Evolutionary conservation across 2,113 vertebrate species (phyloP).

Genomic region (Lanius ludovicianus): DNA sequence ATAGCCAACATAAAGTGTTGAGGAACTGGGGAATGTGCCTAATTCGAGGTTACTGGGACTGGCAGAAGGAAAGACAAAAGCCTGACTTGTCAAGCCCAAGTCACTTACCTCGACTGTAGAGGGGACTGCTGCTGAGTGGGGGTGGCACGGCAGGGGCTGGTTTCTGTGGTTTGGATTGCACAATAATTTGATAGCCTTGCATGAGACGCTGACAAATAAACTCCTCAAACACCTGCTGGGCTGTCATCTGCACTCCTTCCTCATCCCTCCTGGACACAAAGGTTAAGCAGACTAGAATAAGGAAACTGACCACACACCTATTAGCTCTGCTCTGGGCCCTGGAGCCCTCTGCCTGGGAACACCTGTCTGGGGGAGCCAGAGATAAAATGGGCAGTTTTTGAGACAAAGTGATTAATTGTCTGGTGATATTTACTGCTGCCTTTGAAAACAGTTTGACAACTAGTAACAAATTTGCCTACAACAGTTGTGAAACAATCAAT

Average conservation of each 20-base stretch:
- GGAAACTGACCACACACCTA: not conserved
- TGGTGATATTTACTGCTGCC: not conserved
- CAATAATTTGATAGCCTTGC: conserved; percentile 98
- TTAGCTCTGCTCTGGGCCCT: not conserved
- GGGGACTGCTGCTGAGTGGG: conserved; percentile 92
- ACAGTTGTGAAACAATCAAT: not conserved
- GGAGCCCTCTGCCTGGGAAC: not conserved
- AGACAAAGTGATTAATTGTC: not conserved
- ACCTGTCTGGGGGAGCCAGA: not conserved
- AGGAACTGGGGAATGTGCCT: not conserved
- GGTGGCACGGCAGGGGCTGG: conserved; percentile 73
- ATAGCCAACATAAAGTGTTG: not conserved
- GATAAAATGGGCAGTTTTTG: not conserved
- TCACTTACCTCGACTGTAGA: conserved; percentile 89
- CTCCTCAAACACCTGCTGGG: conserved; percentile 96
- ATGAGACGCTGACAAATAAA: conserved; percentile 97
- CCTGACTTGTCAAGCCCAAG: not conserved
- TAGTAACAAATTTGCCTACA: not conserved
- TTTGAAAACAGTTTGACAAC: not conserved
- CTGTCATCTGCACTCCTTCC: conserved; percentile 88
- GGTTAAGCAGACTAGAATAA: conserved; percentile 1
- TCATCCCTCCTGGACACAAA: conserved; percentile 86
- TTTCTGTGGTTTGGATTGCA: conserved; percentile 87
- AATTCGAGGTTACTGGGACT: accelerated
- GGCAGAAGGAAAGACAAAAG: not conserved